Evolutionary conservation across 2,888 invertebrate genomes (phyloP), one percentile per base, ranked within the genome.

Genomic region (Seladonia tumulorum): DNA sequence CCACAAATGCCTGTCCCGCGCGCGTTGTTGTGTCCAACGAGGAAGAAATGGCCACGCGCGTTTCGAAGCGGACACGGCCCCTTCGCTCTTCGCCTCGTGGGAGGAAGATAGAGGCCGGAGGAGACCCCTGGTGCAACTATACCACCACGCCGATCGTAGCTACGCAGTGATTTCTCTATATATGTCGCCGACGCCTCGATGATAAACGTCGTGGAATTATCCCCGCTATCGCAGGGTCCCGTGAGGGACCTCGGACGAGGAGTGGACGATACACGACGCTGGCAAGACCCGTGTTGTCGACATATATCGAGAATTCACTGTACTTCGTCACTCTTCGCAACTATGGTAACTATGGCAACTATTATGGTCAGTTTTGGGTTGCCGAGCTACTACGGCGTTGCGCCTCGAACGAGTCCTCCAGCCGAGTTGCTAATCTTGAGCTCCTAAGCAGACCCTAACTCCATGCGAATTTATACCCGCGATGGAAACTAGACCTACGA

Each of bases 1-100:
- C 63, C 25, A 74, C 71, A 45, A 71, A 82, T 87, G 79, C 82
- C 85, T 85, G 83, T 79, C 63, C 84, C 71, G 63, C 35, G 29
- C 35, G 66, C 66, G 66, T 35, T 66, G 75, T 79, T 78, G 45
- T 35, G 83, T 63, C 57, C 77, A 8, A 7, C 66, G 35, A 16
- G 83, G 83, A 84, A 77, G 71, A 71, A 85, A 85, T 22, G 63
- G 49, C 83, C 75, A 72, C 71, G 76, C 76, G 76, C 47, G 72
- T 73, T 77, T 73, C 72, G 45, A 82, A 76, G 70, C 81, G 81
- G 81, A 80, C 57, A 57, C 39, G 70, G 57, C 18, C 77, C 53
- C 75, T 76, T 49, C 22, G 49, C 53, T n/a, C 66, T 76, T 53
- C 53, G 47, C 47, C 10, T 29, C 29, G 25, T 18, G 39, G 39